Base-by-base conservation (phyloP, 1,140 invertebrate genomes). In the Musca domestica region DNA sequence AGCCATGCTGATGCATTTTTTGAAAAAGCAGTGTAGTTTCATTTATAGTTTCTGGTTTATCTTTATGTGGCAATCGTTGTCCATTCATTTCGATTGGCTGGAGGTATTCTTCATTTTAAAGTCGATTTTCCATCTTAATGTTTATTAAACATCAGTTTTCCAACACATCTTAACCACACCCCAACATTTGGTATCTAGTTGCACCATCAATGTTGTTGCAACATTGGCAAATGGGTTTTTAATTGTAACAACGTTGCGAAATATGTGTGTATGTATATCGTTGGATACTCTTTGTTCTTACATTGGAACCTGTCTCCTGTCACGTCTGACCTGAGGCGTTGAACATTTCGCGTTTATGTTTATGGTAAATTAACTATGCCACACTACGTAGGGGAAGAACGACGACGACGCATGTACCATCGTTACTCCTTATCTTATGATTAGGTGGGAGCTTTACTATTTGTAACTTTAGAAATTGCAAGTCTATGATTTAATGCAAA, bases 101-200 rank as follows among this genome's bases (percentile, higher is more conserved):
- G 34, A 12, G 34, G 34, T 41, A 41, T 41, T 41, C 34, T 41
- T 41, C 34, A 41, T 41, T 41, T 41, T 5, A 41, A 41, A 41
- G 22, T 14, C 34, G 34, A 61, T 20, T 61, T n/a, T 61, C 34
- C 27, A 61, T 20, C 56, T 41, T 61, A 61, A 61, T 61, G 27
- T 34, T 61, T 61, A 61, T 61, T 61, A 34, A 61, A 61, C n/a
- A 19, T 30, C 17, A 41, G 34, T 61, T 61, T 61, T 41, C 56
- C 25, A 61, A 61, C 27, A 61, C 56, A 61, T 41, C 34, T 19
- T 19, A 61, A 34, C 56, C 30, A 61, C 56, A 61, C 56, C 56
- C 27, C 15, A 4, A 17, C 56, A 61, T 23, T 15, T 41, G 6
- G 27, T 61, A 61, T 61, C 56, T 34, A 19, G 27, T 41, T 61